A percentile compares a stretch with the other conserved stretches of the same genome.
Conservation (phyloP, 1,140 invertebrate species). For the Thaumetopoea pityocampa region DNA sequence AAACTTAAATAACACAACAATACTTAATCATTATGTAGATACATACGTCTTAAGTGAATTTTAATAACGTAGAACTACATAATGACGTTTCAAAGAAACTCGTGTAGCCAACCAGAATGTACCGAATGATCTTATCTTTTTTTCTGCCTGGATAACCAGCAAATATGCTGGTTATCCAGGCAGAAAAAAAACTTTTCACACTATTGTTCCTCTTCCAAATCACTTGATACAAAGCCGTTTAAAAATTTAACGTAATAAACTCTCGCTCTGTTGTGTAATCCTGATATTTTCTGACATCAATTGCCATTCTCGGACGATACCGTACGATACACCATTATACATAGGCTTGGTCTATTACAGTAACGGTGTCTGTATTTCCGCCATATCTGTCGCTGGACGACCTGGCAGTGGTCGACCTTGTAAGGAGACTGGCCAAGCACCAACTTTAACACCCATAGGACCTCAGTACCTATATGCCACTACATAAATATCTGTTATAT, state of each 20-base stretch:
- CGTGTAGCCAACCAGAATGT: no score
- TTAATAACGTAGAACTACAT: no score
- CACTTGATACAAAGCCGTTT: no score
- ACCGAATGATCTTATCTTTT: no score
- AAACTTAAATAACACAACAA: no score
- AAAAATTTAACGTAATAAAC: neutral
- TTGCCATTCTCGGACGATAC: constrained; percentile 9
- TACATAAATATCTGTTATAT: neutral
- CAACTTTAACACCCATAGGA: neutral
- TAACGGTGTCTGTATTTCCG: constrained; percentile 12
- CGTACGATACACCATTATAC: constrained; percentile 14
- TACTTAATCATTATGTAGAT: no score
- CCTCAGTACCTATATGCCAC: neutral
- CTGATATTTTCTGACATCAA: constrained; percentile 1
- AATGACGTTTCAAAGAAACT: no score
- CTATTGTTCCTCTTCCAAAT: no score
- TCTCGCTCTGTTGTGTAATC: constrained; percentile 1
- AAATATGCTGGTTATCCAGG: no score
- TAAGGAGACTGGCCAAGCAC: constrained; percentile 9
- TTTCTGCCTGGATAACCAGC: no score
- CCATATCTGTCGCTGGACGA: constrained; percentile 3
- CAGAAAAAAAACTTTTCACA: no score
- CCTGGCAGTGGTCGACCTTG: constrained; percentile 10
- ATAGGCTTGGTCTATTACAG: constrained; percentile 8
- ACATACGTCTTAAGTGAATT: no score